Evolutionary conservation across 2,113 vertebrate species (phyloP).

Genomic region (Emberiza fucata): DNA sequence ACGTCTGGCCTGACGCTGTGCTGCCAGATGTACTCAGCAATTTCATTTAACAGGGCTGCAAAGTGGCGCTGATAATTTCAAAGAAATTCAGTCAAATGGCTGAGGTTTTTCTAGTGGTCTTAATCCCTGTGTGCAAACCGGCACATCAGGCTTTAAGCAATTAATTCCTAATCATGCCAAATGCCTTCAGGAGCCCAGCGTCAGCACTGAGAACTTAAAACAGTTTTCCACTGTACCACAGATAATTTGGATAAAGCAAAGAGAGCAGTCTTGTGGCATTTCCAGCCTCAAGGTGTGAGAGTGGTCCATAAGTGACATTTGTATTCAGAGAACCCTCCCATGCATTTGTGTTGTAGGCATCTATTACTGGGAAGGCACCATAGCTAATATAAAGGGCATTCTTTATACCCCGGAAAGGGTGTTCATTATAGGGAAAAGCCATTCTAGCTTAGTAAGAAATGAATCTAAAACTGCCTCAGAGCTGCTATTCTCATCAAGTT

Average conservation of each 20-base stretch:
- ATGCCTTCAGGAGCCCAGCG: background rate
- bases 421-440: slow-evolving; percentile 53
- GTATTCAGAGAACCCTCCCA: slow-evolving; percentile 32
- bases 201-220: background rate
- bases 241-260: slow-evolving; percentile 26
- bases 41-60: background rate
- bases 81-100: background rate
- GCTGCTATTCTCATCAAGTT: slow-evolving; percentile 61
- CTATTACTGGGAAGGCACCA: slow-evolving; percentile 32
- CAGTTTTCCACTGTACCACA: background rate
- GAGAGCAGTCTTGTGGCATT: background rate
- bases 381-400: slow-evolving; percentile 35
- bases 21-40: background rate
- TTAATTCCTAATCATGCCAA: slow-evolving; percentile 45
- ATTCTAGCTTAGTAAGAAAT: slow-evolving; percentile 51
- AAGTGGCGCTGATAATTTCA: background rate
- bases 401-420: background rate
- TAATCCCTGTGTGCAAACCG: background rate
- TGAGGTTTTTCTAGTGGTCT: background rate
- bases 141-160: slow-evolving; percentile 32
- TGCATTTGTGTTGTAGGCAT: slow-evolving; percentile 35
- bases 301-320: slow-evolving; percentile 25
- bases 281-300: slow-evolving; percentile 29
- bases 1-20: accelerated
- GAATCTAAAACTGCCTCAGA: slow-evolving; percentile 55